phyloP scores from a whole-genome alignment of 2,888 invertebrate species.

The Macrosiphum euphorbiae region DNA sequence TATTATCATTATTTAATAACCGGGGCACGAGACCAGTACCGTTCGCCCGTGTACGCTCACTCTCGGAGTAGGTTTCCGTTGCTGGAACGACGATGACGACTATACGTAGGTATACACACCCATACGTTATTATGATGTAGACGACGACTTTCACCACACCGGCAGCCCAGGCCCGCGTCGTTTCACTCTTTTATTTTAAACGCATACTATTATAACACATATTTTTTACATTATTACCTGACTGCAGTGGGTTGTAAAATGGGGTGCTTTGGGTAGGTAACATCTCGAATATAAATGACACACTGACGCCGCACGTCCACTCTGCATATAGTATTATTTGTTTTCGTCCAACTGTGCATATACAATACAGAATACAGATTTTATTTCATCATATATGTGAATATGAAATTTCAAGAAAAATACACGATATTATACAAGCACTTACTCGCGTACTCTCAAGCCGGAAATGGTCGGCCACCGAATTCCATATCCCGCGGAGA shows the following conservation, averaged over 20 bases:
- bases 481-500: neutral
- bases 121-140: neutral
- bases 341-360: neutral
- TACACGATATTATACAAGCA: neutral
- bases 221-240: neutral
- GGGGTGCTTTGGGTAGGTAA: neutral
- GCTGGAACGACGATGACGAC: neutral
- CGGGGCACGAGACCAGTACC: constrained; percentile 30
- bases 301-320: neutral
- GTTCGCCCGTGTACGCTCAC: neutral
- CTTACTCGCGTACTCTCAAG: neutral
- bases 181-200: constrained; percentile 37
- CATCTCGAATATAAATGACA: neutral
- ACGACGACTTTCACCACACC: constrained; percentile 30
- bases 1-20: constrained; percentile 54
- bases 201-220: neutral
- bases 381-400: neutral
- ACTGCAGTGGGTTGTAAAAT: neutral
- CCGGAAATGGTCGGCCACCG: neutral
- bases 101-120: constrained; percentile 2
- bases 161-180: neutral
- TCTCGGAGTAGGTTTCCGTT: neutral
- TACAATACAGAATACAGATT: neutral
- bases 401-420: neutral
- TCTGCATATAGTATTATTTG: neutral